These are phyloP conservation scores for Hymenochirus boettgeri DNA, from an alignment of 2,113 vertebrate species.

Conservation along the genomic window DNA sequence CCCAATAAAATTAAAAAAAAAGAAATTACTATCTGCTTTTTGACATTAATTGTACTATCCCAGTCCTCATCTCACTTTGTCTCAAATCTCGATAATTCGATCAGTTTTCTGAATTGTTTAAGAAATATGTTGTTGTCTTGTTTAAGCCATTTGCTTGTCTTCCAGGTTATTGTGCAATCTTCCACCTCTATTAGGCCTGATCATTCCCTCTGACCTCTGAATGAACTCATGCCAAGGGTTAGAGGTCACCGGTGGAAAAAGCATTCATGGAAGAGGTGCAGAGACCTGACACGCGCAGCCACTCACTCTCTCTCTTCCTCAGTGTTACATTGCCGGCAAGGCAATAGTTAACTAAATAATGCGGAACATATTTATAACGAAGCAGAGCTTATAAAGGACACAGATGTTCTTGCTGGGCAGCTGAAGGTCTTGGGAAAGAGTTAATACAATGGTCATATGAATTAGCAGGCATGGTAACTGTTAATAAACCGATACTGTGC, in stretches of 20 bases:
- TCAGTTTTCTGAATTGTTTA: not conserved
- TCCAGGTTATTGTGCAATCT: constrained; percentile 23
- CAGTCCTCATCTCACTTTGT: not conserved
- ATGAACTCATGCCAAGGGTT: constrained; percentile 1
- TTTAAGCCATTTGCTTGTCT: constrained; percentile 19
- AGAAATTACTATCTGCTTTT: not conserved
- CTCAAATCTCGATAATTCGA: constrained; percentile 3
- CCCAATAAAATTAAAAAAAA: constrained; percentile 17
- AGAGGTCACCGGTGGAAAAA: constrained; percentile 17
- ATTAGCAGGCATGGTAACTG: not conserved
- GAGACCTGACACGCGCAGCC: constrained; percentile 33
- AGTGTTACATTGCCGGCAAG: not conserved
- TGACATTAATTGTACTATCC: not conserved
- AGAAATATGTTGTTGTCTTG: not conserved
- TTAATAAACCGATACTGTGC: not conserved
- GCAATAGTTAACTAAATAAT: constrained; percentile 15
- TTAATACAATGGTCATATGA: not conserved
- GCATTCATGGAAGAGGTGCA: constrained; percentile 11
- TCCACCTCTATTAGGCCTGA: constrained; percentile 4
- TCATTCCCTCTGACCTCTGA: constrained; percentile 5
- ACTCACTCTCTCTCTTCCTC: constrained; percentile 12
- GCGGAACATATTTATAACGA: not conserved
- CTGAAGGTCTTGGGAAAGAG: not conserved
- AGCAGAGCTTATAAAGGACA: not conserved
- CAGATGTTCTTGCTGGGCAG: not conserved